Conservation (phyloP, 2,797 vertebrate genomes). For the Sorex maritimensis region DNA sequence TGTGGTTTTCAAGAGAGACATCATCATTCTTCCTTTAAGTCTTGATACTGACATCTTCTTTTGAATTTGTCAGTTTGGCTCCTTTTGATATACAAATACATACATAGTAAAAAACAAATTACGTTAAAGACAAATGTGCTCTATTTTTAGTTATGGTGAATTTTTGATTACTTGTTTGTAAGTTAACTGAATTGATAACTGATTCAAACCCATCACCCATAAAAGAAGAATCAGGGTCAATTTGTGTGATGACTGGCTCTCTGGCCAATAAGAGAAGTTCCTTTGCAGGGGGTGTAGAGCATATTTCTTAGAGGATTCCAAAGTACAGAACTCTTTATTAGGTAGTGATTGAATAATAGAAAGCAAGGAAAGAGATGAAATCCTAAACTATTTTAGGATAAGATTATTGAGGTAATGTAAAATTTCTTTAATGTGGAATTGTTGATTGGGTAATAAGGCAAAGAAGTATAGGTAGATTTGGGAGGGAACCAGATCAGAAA, state of each 20-base stretch:
- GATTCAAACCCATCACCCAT: too few relatives aligned
- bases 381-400: not conserved
- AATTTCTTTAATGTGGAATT: conserved; percentile 26
- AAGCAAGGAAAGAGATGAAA: conserved; percentile 10
- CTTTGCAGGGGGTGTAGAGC: not conserved
- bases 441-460: not conserved
- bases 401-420: conserved; percentile 40
- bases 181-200: too few relatives aligned
- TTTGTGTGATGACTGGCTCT: not conserved
- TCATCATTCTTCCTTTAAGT: conserved; percentile 12
- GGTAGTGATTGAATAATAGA: not conserved
- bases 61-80: not conserved
- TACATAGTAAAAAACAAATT: not conserved
- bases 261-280: too few relatives aligned
- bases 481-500: not conserved
- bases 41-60: conserved; percentile 6
- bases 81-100: conserved; percentile 5
- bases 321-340: conserved; percentile 39
- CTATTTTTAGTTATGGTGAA: conserved; percentile 10
- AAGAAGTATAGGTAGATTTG: conserved; percentile 32
- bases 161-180: conserved; percentile 65
- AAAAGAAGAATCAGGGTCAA: too few relatives aligned
- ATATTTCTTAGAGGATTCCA: conserved; percentile 2
- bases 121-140: not conserved
- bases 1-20: not conserved